A percentile compares a stretch with the other conserved stretches of the same genome.
These are phyloP conservation scores for Drosophila pallidifrons DNA, from an alignment of 1,140 invertebrate genomes.

Conservation along the genomic window DNA sequence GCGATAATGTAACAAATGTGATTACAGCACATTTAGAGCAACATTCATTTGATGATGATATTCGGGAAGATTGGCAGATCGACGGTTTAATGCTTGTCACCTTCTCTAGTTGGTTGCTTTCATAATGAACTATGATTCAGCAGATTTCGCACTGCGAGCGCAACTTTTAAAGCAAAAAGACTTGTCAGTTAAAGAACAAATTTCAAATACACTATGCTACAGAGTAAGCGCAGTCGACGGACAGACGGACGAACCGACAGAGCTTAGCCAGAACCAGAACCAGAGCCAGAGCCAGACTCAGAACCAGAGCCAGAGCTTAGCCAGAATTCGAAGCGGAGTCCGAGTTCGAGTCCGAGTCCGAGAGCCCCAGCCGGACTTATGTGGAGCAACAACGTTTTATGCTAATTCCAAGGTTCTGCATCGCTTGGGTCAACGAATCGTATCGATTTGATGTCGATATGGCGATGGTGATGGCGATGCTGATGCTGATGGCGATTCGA, in stretches of 20 bases:
- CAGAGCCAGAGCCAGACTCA: not conserved
- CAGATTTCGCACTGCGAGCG: constrained; percentile 3
- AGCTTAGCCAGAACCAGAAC: not conserved
- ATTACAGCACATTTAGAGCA: constrained; percentile 10
- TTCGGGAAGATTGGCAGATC: constrained; percentile 8
- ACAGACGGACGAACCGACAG: not conserved
- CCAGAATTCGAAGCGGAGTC: not conserved
- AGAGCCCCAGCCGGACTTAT: constrained; percentile 48
- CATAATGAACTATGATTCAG: constrained; percentile 32
- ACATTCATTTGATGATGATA: not conserved
- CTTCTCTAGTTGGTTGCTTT: constrained; percentile 37
- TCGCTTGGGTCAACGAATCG: constrained; percentile 75
- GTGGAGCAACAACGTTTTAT: constrained; percentile 69
- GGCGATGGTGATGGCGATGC: constrained; percentile 15
- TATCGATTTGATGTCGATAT: constrained; percentile 26
- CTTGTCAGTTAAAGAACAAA: not conserved
- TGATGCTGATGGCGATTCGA: constrained; percentile 1
- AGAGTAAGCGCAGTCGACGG: not conserved
- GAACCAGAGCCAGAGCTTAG: not conserved
- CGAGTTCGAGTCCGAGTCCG: not conserved
- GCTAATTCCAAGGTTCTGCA: constrained; percentile 80
- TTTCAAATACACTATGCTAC: constrained; percentile 9
- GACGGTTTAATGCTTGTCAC: constrained; percentile 35
- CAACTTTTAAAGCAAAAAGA: constrained; percentile 1
- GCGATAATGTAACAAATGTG: not conserved